These are phyloP conservation scores for Henricia sp. DNA, from an alignment of 53 echinoderm and acorn worm genomes.

Conservation along the genomic window DNA sequence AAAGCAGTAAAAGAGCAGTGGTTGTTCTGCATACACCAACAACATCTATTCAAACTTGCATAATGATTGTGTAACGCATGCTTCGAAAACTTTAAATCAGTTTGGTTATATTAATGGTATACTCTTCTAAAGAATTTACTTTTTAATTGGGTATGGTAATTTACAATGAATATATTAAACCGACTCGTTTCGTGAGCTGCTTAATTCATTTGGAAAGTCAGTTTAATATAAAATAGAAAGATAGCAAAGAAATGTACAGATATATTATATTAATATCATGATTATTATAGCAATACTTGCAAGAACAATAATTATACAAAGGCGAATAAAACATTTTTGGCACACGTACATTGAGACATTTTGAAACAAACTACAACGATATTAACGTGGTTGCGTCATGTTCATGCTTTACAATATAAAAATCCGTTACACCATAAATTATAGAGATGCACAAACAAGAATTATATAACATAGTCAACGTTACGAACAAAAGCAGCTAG, in stretches of 20 bases:
- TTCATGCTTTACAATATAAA: conserved; percentile 43
- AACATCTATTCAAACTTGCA: neutral
- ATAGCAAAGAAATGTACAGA: conserved; percentile 30
- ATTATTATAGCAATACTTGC: conserved; percentile 41
- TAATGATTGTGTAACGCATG: conserved; percentile 30
- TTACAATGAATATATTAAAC: neutral
- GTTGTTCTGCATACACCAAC: conserved; percentile 1
- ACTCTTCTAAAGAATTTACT: conserved; percentile 10
- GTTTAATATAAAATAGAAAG: conserved; percentile 11
- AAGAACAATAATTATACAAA: conserved; percentile 48
- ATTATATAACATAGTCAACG: conserved; percentile 57
- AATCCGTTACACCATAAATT: conserved; percentile 63
- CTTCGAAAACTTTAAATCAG: conserved; percentile 34
- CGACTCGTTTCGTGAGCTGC: neutral
- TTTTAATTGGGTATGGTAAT: conserved; percentile 15
- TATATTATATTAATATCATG: conserved; percentile 28
- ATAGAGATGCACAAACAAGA: conserved; percentile 63
- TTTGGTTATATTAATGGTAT: conserved; percentile 1
- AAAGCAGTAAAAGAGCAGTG: neutral
- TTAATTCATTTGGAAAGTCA: neutral
- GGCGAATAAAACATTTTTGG: conserved; percentile 52
- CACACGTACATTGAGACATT: conserved; percentile 1
- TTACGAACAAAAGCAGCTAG: conserved; percentile 4
- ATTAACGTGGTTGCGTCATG: conserved; percentile 7
- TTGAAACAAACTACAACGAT: conserved; percentile 5